Evolutionary conservation across 2,797 vertebrate species (phyloP), one percentile per base, ranked within the genome.

Genomic region (Sarcophilus harrisii): DNA sequence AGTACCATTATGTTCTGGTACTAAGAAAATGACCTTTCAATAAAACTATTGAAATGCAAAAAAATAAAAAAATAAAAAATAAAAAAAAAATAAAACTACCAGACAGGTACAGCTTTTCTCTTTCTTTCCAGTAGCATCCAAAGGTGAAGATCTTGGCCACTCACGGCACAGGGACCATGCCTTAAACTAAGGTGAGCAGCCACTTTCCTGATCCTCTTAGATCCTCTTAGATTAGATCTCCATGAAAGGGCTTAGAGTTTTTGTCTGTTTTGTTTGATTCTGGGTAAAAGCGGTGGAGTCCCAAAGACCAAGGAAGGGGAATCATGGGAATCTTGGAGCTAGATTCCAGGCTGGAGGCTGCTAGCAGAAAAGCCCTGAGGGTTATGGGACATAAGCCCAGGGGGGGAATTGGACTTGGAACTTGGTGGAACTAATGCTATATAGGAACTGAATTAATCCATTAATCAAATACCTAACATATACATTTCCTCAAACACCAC

Each of bases 21-120:
- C 91, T 94, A 98, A 98, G 93, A 91, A 89, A 32, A 2, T 89
- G 93, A 99, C 99, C 99, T 99, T 99, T 99, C 99, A 99, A 99
- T 99, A 99, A 99, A 99, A 98, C 90, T 98, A 99, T 97, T 99
- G 99, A 99, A 99, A 99, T 97, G 99, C 96, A 95, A n/a, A n/a
- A n/a, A n/a, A n/a, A n/a, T n/a, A n/a, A n/a, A n/a, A n/a, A n/a
- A n/a, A n/a, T n/a, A n/a, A n/a, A n/a, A n/a, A n/a, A n/a, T n/a
- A n/a, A n/a, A n/a, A n/a, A n/a, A n/a, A n/a, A n/a, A n/a, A n/a
- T n/a, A n/a, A n/a, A n/a, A n/a, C n/a, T n/a, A n/a, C n/a, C n/a
- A n/a, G n/a, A 38, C 62, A n/a, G 32, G 16, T 73, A 21, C 66
- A 73, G 66, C 30, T 66, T 66, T 1, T 73, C 66, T 73, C 16